Conservation (phyloP, 53 echinoderm and acorn worm species). For the Echinarachnius parma region DNA sequence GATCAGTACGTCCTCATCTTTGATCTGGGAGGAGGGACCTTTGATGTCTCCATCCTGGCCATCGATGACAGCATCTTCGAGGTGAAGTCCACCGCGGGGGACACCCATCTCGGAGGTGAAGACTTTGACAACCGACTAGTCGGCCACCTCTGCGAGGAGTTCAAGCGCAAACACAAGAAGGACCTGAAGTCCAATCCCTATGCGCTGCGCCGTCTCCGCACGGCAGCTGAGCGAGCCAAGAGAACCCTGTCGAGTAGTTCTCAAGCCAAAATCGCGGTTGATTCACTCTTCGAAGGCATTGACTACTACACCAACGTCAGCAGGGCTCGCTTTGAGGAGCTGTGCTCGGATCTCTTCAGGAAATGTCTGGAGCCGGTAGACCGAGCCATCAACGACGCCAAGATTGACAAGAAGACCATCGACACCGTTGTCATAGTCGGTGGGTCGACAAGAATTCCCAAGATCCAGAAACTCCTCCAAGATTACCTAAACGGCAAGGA, state of each 20-base stretch:
- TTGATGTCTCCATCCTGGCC: constrained; percentile 78
- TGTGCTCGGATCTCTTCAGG: constrained; percentile 73
- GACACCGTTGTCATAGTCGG: constrained; percentile 84
- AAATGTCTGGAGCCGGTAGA: constrained; percentile 78
- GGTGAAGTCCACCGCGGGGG: constrained; percentile 82
- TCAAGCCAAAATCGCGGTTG: constrained; percentile 77
- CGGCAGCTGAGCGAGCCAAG: constrained; percentile 92
- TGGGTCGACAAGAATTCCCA: constrained; percentile 82
- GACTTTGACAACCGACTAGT: constrained; percentile 87
- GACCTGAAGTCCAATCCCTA: constrained; percentile 60
- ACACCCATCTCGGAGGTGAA: constrained; percentile 89
- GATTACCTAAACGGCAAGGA: constrained; percentile 75
- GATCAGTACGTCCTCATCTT: constrained; percentile 70
- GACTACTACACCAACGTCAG: constrained; percentile 82
- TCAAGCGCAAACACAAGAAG: constrained; percentile 79
- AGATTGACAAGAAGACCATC: constrained; percentile 62
- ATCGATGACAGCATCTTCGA: constrained; percentile 91
- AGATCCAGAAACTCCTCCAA: constrained; percentile 79
- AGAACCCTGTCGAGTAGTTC: constrained; percentile 77
- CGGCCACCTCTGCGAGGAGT: constrained; percentile 64
- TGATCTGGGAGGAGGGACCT: constrained; percentile 84
- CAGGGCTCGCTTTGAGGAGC: constrained; percentile 86
- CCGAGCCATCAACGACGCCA: constrained; percentile 71
- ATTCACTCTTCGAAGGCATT: constrained; percentile 80
- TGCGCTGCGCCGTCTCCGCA: constrained; percentile 72